Evolutionary conservation across 2,888 invertebrate species (phyloP).

Genomic region (Panzeria rudis): DNA sequence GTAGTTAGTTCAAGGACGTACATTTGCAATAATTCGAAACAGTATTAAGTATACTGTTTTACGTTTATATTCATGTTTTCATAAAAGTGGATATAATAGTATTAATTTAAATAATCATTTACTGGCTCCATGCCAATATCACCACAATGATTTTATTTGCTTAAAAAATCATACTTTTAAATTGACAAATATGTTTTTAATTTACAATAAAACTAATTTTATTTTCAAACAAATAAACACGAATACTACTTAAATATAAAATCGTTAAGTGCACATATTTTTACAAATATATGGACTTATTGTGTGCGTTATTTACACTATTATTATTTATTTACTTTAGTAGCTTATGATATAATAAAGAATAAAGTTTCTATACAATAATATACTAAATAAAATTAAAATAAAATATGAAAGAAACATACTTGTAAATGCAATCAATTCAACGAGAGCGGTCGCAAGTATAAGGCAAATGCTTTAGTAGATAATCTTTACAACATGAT

Average conservation of each 20-base stretch:
- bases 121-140: not conserved
- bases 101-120: slow-evolving; percentile 2
- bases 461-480: not conserved
- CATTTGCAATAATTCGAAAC: not conserved
- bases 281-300: slow-evolving; percentile 41
- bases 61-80: not conserved
- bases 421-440: not conserved
- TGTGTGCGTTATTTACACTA: slow-evolving; percentile 60
- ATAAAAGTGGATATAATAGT: not conserved
- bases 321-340: slow-evolving; percentile 70
- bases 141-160: slow-evolving; percentile 35
- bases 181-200: slow-evolving; percentile 33
- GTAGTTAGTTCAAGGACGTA: too few species aligned
- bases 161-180: not conserved
- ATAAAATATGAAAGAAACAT: not conserved
- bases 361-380: slow-evolving; percentile 62
- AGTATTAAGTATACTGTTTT: not conserved
- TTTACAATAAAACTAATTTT: slow-evolving; percentile 2
- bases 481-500: too few species aligned
- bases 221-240: slow-evolving; percentile 4
- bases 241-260: slow-evolving; percentile 26
- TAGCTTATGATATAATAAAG: slow-evolving; percentile 63
- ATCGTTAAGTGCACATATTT: slow-evolving; percentile 14
- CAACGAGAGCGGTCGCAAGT: not conserved
- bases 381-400: slow-evolving; percentile 42